Conservation (phyloP, 2,888 invertebrate genomes). For the Dryadula phaetusa region DNA sequence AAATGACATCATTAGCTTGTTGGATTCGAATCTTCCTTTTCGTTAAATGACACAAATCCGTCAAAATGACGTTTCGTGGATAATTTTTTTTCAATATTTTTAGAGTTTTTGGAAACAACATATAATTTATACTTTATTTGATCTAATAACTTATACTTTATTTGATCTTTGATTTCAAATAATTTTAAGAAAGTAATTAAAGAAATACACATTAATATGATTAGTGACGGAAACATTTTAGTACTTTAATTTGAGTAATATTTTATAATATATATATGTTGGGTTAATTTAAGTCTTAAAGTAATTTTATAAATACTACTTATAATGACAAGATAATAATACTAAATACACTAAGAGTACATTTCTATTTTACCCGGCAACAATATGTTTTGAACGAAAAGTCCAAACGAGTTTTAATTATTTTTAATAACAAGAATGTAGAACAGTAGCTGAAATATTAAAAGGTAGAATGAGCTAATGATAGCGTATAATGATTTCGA, state of each 20-base stretch:
- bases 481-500: slow-evolving; percentile 59
- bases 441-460: slow-evolving; percentile 44
- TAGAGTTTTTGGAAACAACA: slow-evolving; percentile 24
- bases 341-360: too few species aligned
- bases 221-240: too few species aligned
- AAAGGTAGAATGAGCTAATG: slow-evolving; percentile 48
- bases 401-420: slow-evolving; percentile 15
- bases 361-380: neutral
- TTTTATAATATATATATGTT: too few species aligned
- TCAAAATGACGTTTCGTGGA: slow-evolving; percentile 49
- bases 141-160: too few species aligned
- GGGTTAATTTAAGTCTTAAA: too few species aligned
- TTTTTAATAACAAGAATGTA: slow-evolving; percentile 29
- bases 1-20: slow-evolving; percentile 42
- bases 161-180: slow-evolving; percentile 17
- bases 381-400: slow-evolving; percentile 8
- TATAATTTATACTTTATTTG: neutral
- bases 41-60: slow-evolving; percentile 55
- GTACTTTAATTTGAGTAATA: too few species aligned
- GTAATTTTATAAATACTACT: too few species aligned
- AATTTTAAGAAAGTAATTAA: neutral
- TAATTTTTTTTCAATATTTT: slow-evolving; percentile 30
- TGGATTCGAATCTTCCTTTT: slow-evolving; percentile 26
- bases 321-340: too few species aligned
- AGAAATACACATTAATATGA: neutral